Base-by-base conservation (phyloP, 1,140 invertebrate species). In the Papilio polyxenes region DNA sequence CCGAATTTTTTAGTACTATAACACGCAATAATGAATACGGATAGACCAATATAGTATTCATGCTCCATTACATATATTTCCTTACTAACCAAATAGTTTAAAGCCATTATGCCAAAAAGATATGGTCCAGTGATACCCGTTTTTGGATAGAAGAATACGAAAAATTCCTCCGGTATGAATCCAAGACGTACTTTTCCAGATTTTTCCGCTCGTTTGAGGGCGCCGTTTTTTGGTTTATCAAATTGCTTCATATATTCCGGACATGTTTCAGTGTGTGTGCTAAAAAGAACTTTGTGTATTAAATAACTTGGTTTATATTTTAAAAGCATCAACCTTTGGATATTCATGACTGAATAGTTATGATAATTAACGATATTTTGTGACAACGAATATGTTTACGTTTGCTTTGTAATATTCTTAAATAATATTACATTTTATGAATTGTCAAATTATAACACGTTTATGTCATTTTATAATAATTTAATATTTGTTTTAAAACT, bases 21-120 rank as follows among this genome's bases (percentile, higher is more conserved):
- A 75, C 96, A 93, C 23, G 96, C 89, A 89, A 98, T 96, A n/a
- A 97, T 90, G 11, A 96, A 89, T 0, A 98, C 89, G 10, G 97
- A 96, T 7, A 98, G 81, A 74, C 97, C 98, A 85, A 95, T 95
- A 89, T 98, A 98, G 93, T 96, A 98, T 91, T 99, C 98, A 88
- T 99, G 98, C 89, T 99, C 98, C 94, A 98, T 92, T 4, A 99
- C 96, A 89, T 96, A 98, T 81, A 97, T 97, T 95, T 99, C 98
- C 93, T 99, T 99, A 86, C 98, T 99, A 65, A 98, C 75, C 74
- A 99, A 90, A 89, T 97, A 99, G 48, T 98, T 98, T 20, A 95
- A 84, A 7, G 98, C 82, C 81, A 96, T 96, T 83, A 96, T 92
- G 20, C 96, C 96, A 91, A 99, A 98, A 72, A 97, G 91, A 89